Conservation (phyloP, 2,113 vertebrate species). For the Cheirogaleus medius region DNA sequence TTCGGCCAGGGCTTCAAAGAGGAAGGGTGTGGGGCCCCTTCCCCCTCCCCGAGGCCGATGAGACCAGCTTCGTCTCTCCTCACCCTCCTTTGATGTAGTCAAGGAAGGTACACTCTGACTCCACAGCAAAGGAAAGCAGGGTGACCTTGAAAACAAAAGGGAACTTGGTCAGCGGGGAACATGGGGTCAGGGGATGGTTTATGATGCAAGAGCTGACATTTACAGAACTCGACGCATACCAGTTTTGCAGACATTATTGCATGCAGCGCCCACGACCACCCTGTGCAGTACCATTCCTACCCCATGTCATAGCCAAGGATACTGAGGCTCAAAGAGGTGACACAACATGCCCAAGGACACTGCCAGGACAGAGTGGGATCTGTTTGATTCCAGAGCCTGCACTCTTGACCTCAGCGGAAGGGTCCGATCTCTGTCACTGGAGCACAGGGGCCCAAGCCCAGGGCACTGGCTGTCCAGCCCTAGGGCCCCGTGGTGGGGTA, state of each 20-base stretch:
- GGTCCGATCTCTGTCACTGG: background rate
- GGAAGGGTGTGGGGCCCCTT: background rate
- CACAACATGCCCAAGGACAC: background rate
- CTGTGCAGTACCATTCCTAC: background rate
- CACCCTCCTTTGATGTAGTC: constrained; percentile 98
- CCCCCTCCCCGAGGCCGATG: background rate
- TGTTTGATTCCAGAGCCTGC: background rate
- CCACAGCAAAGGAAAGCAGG: constrained; percentile 94
- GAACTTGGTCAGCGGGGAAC: background rate
- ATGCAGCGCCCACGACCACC: background rate
- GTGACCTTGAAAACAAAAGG: constrained; percentile 88
- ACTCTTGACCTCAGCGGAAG: background rate
- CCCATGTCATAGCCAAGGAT: background rate
- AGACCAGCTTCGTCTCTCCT: constrained; percentile 68
- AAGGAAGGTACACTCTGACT: constrained; percentile 95
- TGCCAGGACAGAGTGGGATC: background rate
- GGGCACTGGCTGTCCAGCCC: background rate
- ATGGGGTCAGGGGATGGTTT: fast-evolving
- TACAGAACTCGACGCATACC: fast-evolving
- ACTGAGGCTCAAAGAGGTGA: background rate
- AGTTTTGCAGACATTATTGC: background rate
- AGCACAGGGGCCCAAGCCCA: background rate
- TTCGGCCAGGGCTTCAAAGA: background rate
- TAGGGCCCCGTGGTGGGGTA: background rate
- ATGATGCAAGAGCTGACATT: fast-evolving